Evolutionary conservation across 2,888 invertebrate genomes (phyloP), one percentile per base, ranked within the genome.

Genomic region (Rhabditoides inermis): DNA sequence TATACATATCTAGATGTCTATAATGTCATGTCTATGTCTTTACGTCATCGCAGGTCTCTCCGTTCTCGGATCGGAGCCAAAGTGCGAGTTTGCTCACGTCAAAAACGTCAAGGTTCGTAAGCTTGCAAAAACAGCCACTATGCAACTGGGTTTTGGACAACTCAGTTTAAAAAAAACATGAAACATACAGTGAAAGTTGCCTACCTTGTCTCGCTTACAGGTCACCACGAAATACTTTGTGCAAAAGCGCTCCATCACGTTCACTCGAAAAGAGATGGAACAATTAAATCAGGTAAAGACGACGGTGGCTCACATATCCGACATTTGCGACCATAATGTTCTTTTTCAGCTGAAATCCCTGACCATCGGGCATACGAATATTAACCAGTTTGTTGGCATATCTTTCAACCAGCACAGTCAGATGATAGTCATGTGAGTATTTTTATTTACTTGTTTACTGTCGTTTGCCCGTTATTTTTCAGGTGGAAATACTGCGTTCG

Each of bases 341-440:
- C 18, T 20, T 26, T 55, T 61, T 25, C 46, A 65, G 62, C 45
- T 66, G 3, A 62, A 62, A 58, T 51, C 53, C 36, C 45, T 63
- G 30, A 56, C 45, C 20, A n/a, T n/a, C n/a, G n/a, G n/a, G n/a
- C 61, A 66, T 39, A 37, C 58, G 0, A 63, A 63, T 46, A 45
- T 63, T 22, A 66, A 66, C 45, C 37, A 50, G 2, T 66, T 66
- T 50, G 48, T 46, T 23, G 66, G 66, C 28, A 62, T 66, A 35
- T 60, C 61, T n/a, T 66, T 66, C 54, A 63, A 66, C 47, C 61
- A 61, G 30, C 55, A 59, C 30, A 48, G 53, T 32, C 60, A 66
- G 27, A 39, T 63, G 3, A 40, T 63, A 3, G 56, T 61, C 1
- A 54, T 61, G 45, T 47, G 47, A 39, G n/a, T 28, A n/a, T 47